Evolutionary conservation across 2,113 vertebrate species (phyloP).

Genomic region (Saguinus midas): DNA sequence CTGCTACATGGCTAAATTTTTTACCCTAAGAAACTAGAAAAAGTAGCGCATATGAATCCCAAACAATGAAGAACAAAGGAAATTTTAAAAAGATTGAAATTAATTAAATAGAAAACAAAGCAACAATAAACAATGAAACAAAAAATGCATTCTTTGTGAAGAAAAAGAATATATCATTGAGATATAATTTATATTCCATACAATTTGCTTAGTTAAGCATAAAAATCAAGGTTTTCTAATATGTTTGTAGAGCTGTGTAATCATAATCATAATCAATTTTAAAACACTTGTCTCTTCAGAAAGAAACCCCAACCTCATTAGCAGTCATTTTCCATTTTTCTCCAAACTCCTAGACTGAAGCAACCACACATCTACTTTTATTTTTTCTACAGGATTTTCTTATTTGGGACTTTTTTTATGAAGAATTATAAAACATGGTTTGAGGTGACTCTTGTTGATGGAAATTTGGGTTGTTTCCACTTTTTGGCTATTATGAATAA

Average conservation of each 20-base stretch:
- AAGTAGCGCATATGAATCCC: not conserved
- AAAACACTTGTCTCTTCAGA: not conserved
- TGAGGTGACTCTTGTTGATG: not conserved
- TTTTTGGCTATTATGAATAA: not conserved
- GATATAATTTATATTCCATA: not conserved
- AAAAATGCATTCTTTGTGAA: not conserved
- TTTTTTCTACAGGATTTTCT: not conserved
- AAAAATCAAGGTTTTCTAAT: not conserved
- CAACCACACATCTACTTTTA: not conserved
- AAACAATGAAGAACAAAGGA: not conserved
- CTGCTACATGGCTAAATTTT: not conserved
- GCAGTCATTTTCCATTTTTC: not conserved
- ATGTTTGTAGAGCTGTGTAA: not conserved
- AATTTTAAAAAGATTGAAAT: not conserved
- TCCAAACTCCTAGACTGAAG: not conserved
- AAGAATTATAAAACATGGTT: not conserved
- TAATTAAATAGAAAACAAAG: not conserved
- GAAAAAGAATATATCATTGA: not conserved
- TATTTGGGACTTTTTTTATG: not conserved
- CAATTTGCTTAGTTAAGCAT: not conserved
- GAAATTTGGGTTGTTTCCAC: not conserved
- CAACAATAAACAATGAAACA: not conserved
- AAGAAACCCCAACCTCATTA: not conserved
- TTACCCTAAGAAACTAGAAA: not conserved
- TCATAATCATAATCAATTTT: not conserved